Conservation (phyloP, 2,888 invertebrate genomes). For the Eulithis testata region DNA sequence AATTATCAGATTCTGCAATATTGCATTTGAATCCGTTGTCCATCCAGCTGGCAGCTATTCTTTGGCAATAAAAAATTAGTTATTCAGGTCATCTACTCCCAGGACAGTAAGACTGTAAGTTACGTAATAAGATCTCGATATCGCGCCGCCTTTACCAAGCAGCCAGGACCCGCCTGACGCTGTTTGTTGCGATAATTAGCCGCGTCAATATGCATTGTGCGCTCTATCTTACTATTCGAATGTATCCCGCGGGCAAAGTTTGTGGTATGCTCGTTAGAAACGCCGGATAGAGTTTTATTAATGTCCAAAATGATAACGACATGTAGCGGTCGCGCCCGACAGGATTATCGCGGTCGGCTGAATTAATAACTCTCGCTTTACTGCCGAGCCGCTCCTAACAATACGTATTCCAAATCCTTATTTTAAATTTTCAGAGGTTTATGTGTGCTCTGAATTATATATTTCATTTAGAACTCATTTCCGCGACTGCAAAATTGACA, state of each 20-base stretch:
- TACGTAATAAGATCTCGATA: constrained; percentile 36
- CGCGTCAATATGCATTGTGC: constrained; percentile 60
- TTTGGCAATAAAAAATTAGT: constrained; percentile 25
- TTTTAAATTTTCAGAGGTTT: constrained; percentile 63
- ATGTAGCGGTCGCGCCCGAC: constrained; percentile 56
- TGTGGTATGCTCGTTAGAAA: constrained; percentile 61
- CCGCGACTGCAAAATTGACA: constrained; percentile 35
- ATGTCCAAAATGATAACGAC: constrained; percentile 76
- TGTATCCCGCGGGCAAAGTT: constrained; percentile 66
- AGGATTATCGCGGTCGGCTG: constrained; percentile 69
- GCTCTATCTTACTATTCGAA: constrained; percentile 58
- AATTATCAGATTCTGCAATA: constrained; percentile 3
- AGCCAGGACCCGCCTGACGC: constrained; percentile 16
- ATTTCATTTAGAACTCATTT: constrained; percentile 48
- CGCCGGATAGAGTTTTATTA: constrained; percentile 70
- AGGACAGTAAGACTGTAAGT: constrained; percentile 29
- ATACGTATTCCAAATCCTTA: constrained; percentile 60
- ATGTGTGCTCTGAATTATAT: constrained; percentile 51
- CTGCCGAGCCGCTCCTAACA: constrained; percentile 52
- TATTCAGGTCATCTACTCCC: constrained; percentile 28
- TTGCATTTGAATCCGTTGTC: constrained; percentile 10
- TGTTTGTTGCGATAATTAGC: constrained; percentile 57
- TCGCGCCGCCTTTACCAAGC: constrained; percentile 6
- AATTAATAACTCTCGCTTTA: constrained; percentile 70
- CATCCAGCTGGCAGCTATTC: constrained; percentile 24